Evolutionary conservation across 2,113 vertebrate genomes (phyloP), one percentile per base, ranked within the genome.

Genomic region (Probosciger aterrimus): DNA sequence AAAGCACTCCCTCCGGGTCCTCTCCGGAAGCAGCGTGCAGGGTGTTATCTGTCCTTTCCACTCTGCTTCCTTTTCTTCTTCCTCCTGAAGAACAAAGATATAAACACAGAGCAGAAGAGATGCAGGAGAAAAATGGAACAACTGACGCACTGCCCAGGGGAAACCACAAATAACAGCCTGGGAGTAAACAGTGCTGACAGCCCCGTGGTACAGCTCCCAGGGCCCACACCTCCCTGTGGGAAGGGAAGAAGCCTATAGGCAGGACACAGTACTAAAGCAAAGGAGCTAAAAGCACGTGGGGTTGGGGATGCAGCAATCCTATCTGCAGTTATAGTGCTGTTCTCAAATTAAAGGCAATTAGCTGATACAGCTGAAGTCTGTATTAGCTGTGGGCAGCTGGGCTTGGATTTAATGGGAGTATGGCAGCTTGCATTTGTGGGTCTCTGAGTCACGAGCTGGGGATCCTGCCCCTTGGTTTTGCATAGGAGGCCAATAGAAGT

Each of bases 121-220:
- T 60, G 68, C 86, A 41, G 69, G 60, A 71, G 65, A 2, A 63
- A 87, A 90, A 93, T 11, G 93, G 86, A 84, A 78, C 70, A 86
- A 84, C 33, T 1, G 8, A 27, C 39, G 86, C 0, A 0, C 39
- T 92, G 80, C 73, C 60, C 80, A n/a, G 73, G 82, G 85, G 92
- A 96, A 96, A 69, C 95, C 96, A 92, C 95, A 97, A 95, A 95
- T 81, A 84, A 78, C 82, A 81, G 93, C 4, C 55, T 60, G 68
- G 65, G 60, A 94, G 71, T 77, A 83, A 82, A 90, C 79, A 86
- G 82, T 1, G 31, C 73, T 79, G 88, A 52, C 76, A 81, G 82
- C 67, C 75, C 47, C 0, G 0, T 1, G 6, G 37, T 14, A 24
- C 49, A 31, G 7, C 60, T 22, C n/a, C 0, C 1, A 2, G 47